A percentile compares a stretch with the other conserved stretches of the same genome.
Conservation (phyloP, 1,140 invertebrate species). For the Drosophila nebulosa region DNA sequence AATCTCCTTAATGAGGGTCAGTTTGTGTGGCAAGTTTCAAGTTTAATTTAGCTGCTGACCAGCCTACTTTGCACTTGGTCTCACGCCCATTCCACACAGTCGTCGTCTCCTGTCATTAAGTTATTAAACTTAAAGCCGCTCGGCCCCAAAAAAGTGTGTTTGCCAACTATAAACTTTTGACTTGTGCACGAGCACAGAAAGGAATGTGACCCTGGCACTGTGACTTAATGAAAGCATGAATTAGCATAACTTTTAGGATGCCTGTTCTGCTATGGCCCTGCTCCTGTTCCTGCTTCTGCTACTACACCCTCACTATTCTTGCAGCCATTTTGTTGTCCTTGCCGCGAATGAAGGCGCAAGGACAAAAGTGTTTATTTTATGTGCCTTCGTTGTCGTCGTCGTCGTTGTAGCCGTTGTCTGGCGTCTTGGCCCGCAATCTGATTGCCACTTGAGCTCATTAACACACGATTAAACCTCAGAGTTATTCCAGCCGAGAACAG, state of each 20-base stretch:
- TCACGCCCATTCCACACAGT: background rate
- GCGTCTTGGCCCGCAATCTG: conserved; percentile 61
- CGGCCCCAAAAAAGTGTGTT: conserved; percentile 48
- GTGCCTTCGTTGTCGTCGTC: conserved; percentile 23
- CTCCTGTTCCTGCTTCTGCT: too few relatives aligned
- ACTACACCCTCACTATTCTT: background rate
- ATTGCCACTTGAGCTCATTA: conserved; percentile 76
- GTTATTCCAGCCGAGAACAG: conserved; percentile 54
- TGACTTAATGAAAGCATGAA: conserved; percentile 74
- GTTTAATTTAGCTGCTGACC: conserved; percentile 72
- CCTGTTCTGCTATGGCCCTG: background rate
- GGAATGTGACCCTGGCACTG: conserved; percentile 25
- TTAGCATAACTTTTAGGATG: conserved; percentile 64
- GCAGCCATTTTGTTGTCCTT: conserved; percentile 26
- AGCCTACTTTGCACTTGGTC: conserved; percentile 67
- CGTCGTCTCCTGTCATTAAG: conserved; percentile 67
- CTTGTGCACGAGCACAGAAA: conserved; percentile 31
- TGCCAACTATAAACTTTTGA: conserved; percentile 69
- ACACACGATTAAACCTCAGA: conserved; percentile 72
- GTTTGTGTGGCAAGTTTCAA: conserved; percentile 29
- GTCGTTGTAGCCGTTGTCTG: conserved; percentile 25
- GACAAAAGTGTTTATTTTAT: conserved; percentile 71
- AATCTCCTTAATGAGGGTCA: conserved; percentile 66
- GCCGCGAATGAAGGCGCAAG: conserved; percentile 42
- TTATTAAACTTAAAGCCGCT: conserved; percentile 67